phyloP scores from a whole-genome alignment of 1,140 invertebrate genomes.

The Brachionus paranguensis region DNA sequence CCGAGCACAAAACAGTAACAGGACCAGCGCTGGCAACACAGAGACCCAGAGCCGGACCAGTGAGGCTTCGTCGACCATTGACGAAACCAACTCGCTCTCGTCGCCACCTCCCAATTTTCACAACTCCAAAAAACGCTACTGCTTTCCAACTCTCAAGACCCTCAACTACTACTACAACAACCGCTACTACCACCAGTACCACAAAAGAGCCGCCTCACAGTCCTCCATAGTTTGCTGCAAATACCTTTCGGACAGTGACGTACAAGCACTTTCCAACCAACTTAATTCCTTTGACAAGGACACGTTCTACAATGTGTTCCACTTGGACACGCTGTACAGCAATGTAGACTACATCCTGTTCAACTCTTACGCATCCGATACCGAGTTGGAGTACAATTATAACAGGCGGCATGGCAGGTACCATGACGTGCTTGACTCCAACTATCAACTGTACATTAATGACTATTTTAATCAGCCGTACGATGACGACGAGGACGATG shows the following conservation, averaged over 20 bases:
- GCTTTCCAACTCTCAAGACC: constrained; percentile 23
- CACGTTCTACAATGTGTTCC: constrained; percentile 20
- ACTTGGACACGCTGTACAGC: constrained; percentile 31
- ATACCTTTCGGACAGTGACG: constrained; percentile 33
- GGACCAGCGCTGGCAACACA: neutral
- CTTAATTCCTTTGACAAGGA: constrained; percentile 12
- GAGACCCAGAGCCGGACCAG: neutral
- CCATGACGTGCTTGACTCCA: neutral
- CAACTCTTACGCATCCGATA: constrained; percentile 30
- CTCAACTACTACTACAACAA: constrained; percentile 36
- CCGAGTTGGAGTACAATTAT: constrained; percentile 31
- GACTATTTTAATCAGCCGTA: constrained; percentile 40
- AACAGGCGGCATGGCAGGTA: neutral
- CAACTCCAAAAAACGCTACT: constrained; percentile 16
- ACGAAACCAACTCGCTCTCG: neutral
- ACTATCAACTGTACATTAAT: constrained; percentile 38
- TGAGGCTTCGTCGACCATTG: neutral
- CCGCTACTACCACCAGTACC: constrained; percentile 30
- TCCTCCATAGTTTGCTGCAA: constrained; percentile 6
- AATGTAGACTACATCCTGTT: constrained; percentile 38
- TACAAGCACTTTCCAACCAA: constrained; percentile 12
- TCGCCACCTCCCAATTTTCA: neutral
- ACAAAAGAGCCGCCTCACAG: neutral
- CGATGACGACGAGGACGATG: constrained; percentile 8
- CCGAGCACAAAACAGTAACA: neutral